These are phyloP conservation scores for Tupiocoris notatus DNA, from an alignment of 2,888 invertebrate species.

Conservation along the genomic window DNA sequence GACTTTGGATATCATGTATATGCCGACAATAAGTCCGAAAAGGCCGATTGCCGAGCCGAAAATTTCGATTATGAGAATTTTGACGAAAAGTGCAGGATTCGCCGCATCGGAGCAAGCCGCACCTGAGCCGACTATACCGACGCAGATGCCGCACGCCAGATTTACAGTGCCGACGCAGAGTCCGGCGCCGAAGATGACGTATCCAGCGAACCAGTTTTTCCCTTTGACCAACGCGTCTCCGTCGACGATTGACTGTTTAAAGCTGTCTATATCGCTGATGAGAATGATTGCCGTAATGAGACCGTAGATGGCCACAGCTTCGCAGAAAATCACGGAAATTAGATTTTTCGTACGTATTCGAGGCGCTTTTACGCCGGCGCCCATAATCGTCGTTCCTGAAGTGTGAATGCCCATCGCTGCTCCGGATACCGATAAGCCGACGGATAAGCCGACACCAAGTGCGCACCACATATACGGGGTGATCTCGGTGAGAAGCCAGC, in stretches of 20 bases:
- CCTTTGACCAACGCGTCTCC: constrained; percentile 51
- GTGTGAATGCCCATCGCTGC: constrained; percentile 97
- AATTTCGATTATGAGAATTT: constrained; percentile 97
- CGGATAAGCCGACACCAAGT: constrained; percentile 90
- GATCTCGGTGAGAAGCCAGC: constrained; percentile 85
- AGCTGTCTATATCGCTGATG: constrained; percentile 71
- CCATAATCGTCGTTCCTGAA: constrained; percentile 70
- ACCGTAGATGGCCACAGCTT: constrained; percentile 99
- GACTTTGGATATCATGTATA: constrained; percentile 84
- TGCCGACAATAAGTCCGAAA: constrained; percentile 97
- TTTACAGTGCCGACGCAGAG: constrained; percentile 84
- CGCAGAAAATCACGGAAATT: constrained; percentile 99
- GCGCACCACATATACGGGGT: constrained; percentile 94
- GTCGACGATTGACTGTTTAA: constrained; percentile 41
- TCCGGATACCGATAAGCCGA: constrained; percentile 93
- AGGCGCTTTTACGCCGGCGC: constrained; percentile 97
- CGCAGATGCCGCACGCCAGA: constrained; percentile 91
- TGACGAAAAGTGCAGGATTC: constrained; percentile 92
- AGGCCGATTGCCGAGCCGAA: constrained; percentile 98
- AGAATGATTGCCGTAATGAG: constrained; percentile 97
- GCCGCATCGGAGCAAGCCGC: constrained; percentile 98
- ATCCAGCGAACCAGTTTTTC: constrained; percentile 77
- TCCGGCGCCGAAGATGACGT: constrained; percentile 80
- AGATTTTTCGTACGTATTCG: constrained; percentile 98
- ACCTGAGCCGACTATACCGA: constrained; percentile 97